These are phyloP conservation scores for Junonia oenone DNA, from an alignment of 2,888 invertebrate species.

Conservation along the genomic window DNA sequence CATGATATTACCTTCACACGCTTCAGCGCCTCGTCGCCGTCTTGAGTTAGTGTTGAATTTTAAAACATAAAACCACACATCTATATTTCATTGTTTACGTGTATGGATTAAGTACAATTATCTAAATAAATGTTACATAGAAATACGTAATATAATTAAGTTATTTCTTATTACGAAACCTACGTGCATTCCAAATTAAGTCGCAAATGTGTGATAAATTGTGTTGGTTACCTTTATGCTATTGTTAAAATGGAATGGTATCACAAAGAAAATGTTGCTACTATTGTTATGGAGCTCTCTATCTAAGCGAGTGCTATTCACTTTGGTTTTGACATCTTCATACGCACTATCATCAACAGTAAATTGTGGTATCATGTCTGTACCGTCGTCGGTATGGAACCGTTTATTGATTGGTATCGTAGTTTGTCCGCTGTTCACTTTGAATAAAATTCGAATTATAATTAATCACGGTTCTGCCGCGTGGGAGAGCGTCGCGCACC, in stretches of 20 bases:
- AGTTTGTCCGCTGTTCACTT: conserved; percentile 78
- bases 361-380: conserved; percentile 76
- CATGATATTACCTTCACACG: conserved; percentile 61
- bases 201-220: conserved; percentile 27
- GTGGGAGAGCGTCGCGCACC: conserved; percentile 74
- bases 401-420: conserved; percentile 80
- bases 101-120: not conserved
- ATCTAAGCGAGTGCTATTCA: conserved; percentile 57
- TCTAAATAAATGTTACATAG: not conserved
- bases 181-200: no score
- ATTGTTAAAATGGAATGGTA: conserved; percentile 39
- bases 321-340: conserved; percentile 71
- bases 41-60: not conserved
- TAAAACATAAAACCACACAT: not conserved
- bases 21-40: conserved; percentile 28
- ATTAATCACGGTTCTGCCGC: conserved; percentile 74
- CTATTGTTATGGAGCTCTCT: conserved; percentile 63
- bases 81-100: not conserved
- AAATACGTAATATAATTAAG: no score
- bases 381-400: conserved; percentile 76
- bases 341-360: conserved; percentile 64
- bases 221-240: conserved; percentile 22
- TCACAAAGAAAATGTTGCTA: conserved; percentile 58
- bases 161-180: not conserved
- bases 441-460: conserved; percentile 81